Evolutionary conservation across 2,888 invertebrate species (phyloP), one percentile per base, ranked within the genome.

Genomic region (Stratiomys singularior): DNA sequence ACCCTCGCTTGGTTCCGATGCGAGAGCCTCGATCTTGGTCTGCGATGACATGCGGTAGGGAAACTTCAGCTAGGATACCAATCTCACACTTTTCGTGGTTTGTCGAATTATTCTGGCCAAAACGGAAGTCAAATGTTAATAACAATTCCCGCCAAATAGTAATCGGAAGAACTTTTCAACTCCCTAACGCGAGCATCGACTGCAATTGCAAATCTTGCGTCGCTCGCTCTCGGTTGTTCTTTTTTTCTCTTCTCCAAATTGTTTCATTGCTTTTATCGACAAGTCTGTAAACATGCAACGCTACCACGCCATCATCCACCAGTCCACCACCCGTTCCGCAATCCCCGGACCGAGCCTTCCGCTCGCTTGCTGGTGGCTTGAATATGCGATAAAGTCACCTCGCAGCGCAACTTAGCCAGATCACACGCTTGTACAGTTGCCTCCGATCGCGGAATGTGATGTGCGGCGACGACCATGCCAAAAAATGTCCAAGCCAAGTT

Each of bases 351-450:
- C 30, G 1, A 15, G 15, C 15, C 18, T 64, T 18, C 28, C 64
- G 15, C 11, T 64, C n/a, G n/a, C 30, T 30, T 15, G 11, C 28
- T 23, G 67, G 27, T 44, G 67, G 67, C 44, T 67, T 67, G 67
- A 67, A 46, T 67, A 67, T 67, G 67, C 23, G 67, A 67, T 67
- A 67, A 67, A 44, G 67, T 67, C 67, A 67, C 69, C 23, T 69
- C 30, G 66, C 21, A 18, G 52, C 52, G 15, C 18, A 18, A 15
- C 18, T 15, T 0, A 52, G 52, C 52, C n/a, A 52, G 52, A 4
- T 52, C 18, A 15, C 18, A 18, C 18, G 15, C 9, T 46, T 27
- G 72, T 72, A 72, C 72, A 72, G 72, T 72, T 72, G 72, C 72
- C 72, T 56, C 72, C 56, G 72, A 23, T 56, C 21, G 56, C 27